Evolutionary conservation across 2,797 vertebrate genomes (phyloP).

Genomic region (Urosaurus nigricauda): DNA sequence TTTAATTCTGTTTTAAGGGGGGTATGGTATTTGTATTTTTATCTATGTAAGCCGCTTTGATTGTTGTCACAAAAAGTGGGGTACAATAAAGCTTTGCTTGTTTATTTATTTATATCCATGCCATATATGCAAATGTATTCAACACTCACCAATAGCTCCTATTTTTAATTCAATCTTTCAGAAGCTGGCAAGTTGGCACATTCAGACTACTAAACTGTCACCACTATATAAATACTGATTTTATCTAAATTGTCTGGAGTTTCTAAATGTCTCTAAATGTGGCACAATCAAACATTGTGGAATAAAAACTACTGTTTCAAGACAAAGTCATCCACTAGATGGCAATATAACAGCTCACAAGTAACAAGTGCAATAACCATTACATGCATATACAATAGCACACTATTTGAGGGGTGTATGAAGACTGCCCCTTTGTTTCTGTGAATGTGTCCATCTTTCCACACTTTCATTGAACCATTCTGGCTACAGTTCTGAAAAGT

Average conservation of each 20-base stretch:
- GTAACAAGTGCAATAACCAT: slow-evolving; percentile 5
- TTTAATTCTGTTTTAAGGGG: no score
- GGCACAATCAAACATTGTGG: slow-evolving; percentile 40
- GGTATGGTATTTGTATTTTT: no score
- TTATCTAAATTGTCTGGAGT: slow-evolving; percentile 27
- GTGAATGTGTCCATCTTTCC: not conserved
- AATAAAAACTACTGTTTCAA: slow-evolving; percentile 31
- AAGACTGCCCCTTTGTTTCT: not conserved
- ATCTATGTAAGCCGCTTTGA: no score
- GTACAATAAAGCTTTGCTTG: no score
- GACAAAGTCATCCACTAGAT: slow-evolving; percentile 43
- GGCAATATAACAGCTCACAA: slow-evolving; percentile 3
- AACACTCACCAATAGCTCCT: slow-evolving; percentile 22
- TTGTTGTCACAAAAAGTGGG: no score
- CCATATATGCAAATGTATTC: not conserved
- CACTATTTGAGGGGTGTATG: not conserved
- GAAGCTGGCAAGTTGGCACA: not conserved
- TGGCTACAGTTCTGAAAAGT: not conserved
- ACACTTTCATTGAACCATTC: not conserved
- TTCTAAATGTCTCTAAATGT: slow-evolving; percentile 35
- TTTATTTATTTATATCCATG: no score
- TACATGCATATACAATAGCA: not conserved
- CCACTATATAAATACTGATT: not conserved
- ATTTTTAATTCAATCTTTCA: not conserved
- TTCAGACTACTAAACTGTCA: not conserved